Conservation (phyloP, 2,888 invertebrate species). For the Glyphotaelius pellucidus region DNA sequence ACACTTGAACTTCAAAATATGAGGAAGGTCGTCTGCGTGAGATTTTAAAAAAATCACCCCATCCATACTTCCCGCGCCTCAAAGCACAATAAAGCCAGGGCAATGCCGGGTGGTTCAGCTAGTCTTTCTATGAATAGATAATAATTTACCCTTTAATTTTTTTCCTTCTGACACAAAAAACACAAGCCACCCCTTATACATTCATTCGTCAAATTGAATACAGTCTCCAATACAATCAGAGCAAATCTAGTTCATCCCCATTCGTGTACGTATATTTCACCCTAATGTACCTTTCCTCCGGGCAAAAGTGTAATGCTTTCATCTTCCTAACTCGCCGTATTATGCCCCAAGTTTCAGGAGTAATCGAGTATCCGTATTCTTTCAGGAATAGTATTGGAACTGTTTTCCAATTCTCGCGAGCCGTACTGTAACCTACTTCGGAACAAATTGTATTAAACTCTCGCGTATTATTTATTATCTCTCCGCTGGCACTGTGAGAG, state of each 20-base stretch:
- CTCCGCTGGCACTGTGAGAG: not conserved
- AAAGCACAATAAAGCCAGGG: too few relatives aligned
- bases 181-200: not conserved
- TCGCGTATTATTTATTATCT: not conserved
- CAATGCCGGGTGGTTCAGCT: too few relatives aligned
- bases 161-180: too few relatives aligned
- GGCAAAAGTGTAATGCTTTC: not conserved
- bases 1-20: too few relatives aligned
- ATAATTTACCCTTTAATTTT: too few relatives aligned
- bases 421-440: not conserved
- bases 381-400: constrained; percentile 13
- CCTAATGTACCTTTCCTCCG: not conserved
- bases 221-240: not conserved
- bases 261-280: not conserved
- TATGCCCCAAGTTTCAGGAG: not conserved
- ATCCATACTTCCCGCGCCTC: too few relatives aligned
- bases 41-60: too few relatives aligned
- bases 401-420: not conserved
- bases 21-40: too few relatives aligned
- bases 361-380: not conserved
- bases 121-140: too few relatives aligned
- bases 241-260: constrained; percentile 1
- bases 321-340: not conserved
- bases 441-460: constrained; percentile 29
- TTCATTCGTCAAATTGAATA: not conserved